Base-by-base conservation (phyloP, 2,797 vertebrate species). In the Iguana delicatissima region DNA sequence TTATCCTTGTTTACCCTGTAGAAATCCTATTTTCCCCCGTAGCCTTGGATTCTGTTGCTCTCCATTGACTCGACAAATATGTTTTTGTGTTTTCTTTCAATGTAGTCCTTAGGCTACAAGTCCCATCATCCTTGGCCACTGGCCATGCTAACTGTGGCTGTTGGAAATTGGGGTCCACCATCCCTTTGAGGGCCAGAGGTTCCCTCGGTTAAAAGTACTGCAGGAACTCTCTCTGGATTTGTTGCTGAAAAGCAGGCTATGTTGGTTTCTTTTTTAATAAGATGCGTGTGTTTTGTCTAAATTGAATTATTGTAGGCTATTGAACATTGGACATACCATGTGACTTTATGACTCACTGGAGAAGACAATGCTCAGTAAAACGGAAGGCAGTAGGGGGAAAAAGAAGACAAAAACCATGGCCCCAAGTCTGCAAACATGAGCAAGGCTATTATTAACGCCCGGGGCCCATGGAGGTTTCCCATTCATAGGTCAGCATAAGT, bases 21-120 rank as follows among this genome's bases (percentile, higher is more conserved):
- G 52, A 91, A 92, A 91, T 93, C 89, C 85, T 0, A 0, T 6
- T 79, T 83, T 80, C 38, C 35, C 42, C 0, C 62, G 62, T 91
- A 24, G 62, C 42, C 83, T 82, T 50, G 6, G 50, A 89, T 90
- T 59, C 20, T 14, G 1, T 50, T 74, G 12, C 52, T 87, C 12
- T 88, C 52, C 20, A 18, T 59, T 64, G 91, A 50, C 8, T 50
- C 62, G 10, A 32, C 64, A 14, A 0, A 18, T 8, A n/a, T 24
- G 10, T 52, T 35, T 29, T 50, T 46, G 62, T 6, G 29, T 86
- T 18, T 22, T 26, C 26, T 52, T 35, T 67, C 26, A 26, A 12
- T 67, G 3, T 69, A 69, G 26, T 32, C 79, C 50, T 80, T 59
- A 55, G 16, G 7, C 52, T 81, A 57, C 79, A 80, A 69, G 10